phyloP scores from a whole-genome alignment of 2,113 vertebrate species.

The Neogale vison region DNA sequence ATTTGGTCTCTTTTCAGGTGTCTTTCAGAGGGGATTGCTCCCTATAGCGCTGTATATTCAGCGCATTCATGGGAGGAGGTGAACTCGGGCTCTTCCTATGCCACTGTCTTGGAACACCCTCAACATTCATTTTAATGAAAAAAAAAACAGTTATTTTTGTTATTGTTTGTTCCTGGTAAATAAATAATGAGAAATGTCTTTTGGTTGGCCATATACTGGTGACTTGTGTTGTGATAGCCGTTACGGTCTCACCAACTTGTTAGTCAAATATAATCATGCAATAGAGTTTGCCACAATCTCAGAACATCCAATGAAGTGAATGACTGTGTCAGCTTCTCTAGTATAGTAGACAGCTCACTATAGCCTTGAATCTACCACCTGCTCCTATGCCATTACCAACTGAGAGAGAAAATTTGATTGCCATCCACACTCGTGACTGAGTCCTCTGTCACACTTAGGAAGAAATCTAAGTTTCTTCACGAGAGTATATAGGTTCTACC shows the following conservation, averaged over 20 bases:
- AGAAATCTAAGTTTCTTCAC: not conserved
- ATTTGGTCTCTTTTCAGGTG: not conserved
- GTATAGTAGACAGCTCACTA: not conserved
- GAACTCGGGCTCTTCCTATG: not conserved
- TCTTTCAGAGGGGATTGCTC: not conserved
- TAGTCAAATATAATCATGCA: not conserved
- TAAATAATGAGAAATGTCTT: not conserved
- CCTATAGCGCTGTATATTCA: not conserved
- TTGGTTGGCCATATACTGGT: not conserved
- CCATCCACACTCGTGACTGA: not conserved
- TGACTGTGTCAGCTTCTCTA: fast-evolving
- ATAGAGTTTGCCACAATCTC: not conserved
- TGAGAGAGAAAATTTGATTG: not conserved
- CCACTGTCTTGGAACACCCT: not conserved
- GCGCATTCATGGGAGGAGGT: not conserved
- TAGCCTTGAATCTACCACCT: not conserved
- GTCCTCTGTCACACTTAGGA: not conserved
- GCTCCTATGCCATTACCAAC: not conserved
- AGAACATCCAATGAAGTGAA: not conserved
- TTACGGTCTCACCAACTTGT: not conserved
- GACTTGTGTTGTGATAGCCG: fast-evolving
- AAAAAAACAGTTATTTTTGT: not conserved
- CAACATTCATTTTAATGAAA: not conserved
- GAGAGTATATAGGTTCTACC: not conserved
- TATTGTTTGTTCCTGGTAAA: not conserved